Evolutionary conservation across 2,888 invertebrate genomes (phyloP).

Genomic region (Oconnorella tubifera): DNA sequence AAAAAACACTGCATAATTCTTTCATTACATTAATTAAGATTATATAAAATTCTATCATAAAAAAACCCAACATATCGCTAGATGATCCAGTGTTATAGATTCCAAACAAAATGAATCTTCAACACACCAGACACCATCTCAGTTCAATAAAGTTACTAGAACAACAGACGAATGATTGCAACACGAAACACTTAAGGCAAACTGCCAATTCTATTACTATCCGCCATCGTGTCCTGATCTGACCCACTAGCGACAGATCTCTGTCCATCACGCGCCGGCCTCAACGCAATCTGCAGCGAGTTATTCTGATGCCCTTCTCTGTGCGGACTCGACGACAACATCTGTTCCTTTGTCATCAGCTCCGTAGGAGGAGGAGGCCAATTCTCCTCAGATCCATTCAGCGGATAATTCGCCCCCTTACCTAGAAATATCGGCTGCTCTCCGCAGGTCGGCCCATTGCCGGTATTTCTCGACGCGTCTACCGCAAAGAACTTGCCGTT

Average conservation of each 20-base stretch:
- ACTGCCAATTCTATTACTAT: neutral
- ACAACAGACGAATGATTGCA: no score
- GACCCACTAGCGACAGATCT: neutral
- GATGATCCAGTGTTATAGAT: no score
- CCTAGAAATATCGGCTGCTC: neutral
- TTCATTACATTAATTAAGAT: no score
- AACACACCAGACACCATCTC: no score
- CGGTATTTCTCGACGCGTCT: neutral
- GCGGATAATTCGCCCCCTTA: neutral
- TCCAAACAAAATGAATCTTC: no score
- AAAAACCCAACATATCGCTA: no score
- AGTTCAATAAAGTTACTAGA: neutral
- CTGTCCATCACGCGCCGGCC: constrained; percentile 4
- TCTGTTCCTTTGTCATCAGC: neutral
- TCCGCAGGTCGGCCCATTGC: neutral
- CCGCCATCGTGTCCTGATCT: neutral
- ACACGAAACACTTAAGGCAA: neutral
- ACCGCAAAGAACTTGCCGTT: constrained; percentile 1
- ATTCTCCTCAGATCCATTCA: neutral
- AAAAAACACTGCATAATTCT: no score
- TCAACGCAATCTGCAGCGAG: constrained; percentile 1
- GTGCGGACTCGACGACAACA: constrained; percentile 1
- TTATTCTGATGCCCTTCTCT: neutral
- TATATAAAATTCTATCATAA: no score
- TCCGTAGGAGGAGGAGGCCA: constrained; percentile 5